These are phyloP conservation scores for Lagenorhynchus albirostris DNA, from an alignment of 2,113 vertebrate species.

Conservation along the genomic window DNA sequence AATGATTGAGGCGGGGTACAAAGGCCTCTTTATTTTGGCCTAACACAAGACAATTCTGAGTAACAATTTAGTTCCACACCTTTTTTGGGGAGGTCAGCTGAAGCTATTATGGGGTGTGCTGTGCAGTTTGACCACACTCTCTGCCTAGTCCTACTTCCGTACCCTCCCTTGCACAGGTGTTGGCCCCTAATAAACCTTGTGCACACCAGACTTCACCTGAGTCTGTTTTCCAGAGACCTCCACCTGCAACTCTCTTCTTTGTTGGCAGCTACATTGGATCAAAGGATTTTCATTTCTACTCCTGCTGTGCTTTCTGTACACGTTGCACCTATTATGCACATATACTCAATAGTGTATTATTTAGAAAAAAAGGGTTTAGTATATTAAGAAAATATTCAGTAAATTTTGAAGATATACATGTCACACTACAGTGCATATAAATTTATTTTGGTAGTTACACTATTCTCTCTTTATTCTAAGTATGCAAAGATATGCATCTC, in stretches of 20 bases:
- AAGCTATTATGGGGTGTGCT: background rate
- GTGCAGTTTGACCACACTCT: background rate
- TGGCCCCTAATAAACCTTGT: background rate
- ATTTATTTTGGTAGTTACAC: background rate
- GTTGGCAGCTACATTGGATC: background rate
- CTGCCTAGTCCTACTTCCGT: background rate
- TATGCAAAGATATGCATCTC: background rate
- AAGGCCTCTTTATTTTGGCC: too few relatives aligned
- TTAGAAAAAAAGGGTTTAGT: background rate
- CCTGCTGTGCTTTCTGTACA: background rate
- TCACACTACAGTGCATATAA: background rate
- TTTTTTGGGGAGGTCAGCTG: background rate
- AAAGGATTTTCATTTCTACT: background rate
- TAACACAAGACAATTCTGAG: background rate
- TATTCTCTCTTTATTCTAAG: background rate
- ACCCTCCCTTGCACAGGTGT: background rate
- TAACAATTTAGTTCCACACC: background rate
- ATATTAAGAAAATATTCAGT: background rate
- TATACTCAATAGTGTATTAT: background rate
- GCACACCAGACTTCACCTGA: too few relatives aligned
- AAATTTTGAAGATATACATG: background rate
- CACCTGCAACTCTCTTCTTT: background rate
- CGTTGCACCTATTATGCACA: background rate
- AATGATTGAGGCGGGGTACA: too few relatives aligned
- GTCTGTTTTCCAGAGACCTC: background rate